phyloP scores from a whole-genome alignment of 2,797 vertebrate genomes.

The Neosilurus hyrtlii region DNA sequence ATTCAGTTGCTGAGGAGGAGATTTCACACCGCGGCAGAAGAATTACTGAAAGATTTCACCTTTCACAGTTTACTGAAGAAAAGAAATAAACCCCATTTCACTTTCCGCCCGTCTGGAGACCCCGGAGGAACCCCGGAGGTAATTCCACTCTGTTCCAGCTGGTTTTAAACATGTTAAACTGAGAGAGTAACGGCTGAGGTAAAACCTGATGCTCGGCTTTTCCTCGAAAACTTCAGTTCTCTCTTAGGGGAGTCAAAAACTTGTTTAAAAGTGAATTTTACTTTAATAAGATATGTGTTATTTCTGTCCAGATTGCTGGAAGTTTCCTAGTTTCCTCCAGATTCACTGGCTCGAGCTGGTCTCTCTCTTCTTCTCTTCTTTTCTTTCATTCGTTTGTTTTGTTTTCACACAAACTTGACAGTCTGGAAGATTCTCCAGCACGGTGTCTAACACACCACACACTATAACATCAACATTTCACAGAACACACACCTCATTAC shows the following conservation, averaged over 20 bases:
- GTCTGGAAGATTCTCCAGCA: background rate
- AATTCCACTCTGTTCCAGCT: background rate
- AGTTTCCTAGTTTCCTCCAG: background rate
- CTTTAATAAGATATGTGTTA: background rate
- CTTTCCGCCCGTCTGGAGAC: slow-evolving; percentile 60
- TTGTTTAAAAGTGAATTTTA: background rate
- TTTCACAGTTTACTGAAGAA: background rate
- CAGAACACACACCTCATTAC: background rate
- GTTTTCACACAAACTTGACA: background rate
- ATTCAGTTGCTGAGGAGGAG: slow-evolving; percentile 56
- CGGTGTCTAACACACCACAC: background rate
- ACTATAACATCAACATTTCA: background rate
- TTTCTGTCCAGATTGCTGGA: too few relatives aligned
- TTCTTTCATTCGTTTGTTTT: background rate
- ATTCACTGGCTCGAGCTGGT: background rate
- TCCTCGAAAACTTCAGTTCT: background rate
- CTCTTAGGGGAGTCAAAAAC: background rate
- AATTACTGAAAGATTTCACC: slow-evolving; percentile 31
- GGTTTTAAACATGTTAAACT: too few relatives aligned
- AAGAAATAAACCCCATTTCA: slow-evolving; percentile 7
- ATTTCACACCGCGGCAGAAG: background rate
- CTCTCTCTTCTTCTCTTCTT: background rate
- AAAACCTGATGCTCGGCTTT: background rate
- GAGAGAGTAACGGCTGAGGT: background rate
- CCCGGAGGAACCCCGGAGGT: slow-evolving; percentile 63